Evolutionary conservation across 2,797 vertebrate species (phyloP).

Genomic region (Crax fasciolata): DNA sequence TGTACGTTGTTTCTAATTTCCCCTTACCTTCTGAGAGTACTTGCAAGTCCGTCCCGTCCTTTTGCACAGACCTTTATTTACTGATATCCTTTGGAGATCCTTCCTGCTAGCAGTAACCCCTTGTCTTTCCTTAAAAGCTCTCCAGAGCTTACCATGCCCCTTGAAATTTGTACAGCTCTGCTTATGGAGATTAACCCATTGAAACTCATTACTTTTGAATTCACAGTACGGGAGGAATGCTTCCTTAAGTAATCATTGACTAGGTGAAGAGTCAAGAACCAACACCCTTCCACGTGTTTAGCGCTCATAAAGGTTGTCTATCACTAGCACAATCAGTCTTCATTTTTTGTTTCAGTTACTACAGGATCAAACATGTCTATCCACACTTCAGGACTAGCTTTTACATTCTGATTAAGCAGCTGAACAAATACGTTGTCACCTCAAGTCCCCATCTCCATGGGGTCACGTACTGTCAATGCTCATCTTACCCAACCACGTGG

Average conservation of each 20-base stretch:
- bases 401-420: neutral
- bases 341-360: neutral
- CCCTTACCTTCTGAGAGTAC: neutral
- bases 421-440: neutral
- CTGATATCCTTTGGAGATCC: neutral
- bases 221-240: constrained; percentile 35
- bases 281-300: constrained; percentile 10
- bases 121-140: neutral
- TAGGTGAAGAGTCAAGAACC: constrained; percentile 43
- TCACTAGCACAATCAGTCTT: neutral
- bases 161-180: constrained; percentile 12
- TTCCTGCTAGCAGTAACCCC: neutral
- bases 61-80: neutral
- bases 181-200: neutral
- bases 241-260: constrained; percentile 48
- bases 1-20: neutral
- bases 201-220: constrained; percentile 43
- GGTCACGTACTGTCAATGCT: neutral
- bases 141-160: neutral
- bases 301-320: neutral
- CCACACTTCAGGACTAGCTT: neutral
- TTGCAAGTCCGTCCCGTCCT: neutral
- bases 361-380: neutral
- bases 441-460: neutral
- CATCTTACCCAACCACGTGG: neutral